Evolutionary conservation across 2,888 invertebrate genomes (phyloP).

Genomic region (Lasioglossum villosulum): DNA sequence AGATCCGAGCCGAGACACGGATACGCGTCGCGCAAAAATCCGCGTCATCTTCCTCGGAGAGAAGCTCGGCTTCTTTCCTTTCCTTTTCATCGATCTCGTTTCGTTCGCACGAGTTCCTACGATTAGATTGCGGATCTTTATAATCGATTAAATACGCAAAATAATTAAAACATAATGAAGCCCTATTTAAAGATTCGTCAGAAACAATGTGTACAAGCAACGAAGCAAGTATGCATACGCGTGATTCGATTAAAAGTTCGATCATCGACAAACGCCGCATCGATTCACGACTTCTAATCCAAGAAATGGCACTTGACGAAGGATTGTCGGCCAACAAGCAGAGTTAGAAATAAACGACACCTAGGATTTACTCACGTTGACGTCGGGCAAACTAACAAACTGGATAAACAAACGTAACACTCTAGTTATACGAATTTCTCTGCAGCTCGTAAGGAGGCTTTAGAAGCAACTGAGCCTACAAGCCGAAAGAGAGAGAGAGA

Average conservation of each 20-base stretch:
- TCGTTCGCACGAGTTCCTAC: background rate
- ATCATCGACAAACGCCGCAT: background rate
- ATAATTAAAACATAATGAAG: too few species aligned
- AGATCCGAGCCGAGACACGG: slow-evolving; percentile 28
- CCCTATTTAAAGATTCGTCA: background rate
- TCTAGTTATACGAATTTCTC: background rate
- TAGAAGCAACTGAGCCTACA: slow-evolving; percentile 2
- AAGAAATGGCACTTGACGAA: background rate
- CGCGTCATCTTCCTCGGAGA: background rate
- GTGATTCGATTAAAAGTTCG: too few species aligned
- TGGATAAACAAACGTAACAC: background rate
- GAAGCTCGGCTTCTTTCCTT: background rate
- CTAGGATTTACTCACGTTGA: background rate
- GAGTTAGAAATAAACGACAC: background rate
- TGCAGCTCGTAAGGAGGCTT: background rate
- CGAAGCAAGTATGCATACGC: background rate
- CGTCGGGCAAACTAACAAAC: background rate
- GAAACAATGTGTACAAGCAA: background rate
- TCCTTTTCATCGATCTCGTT: slow-evolving; percentile 3
- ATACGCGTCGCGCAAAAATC: slow-evolving; percentile 42
- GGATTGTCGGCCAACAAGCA: background rate
- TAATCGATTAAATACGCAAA: too few species aligned
- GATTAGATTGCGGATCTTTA: background rate
- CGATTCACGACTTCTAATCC: background rate
- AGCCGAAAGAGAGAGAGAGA: too few species aligned